phyloP scores from a whole-genome alignment of 2,113 vertebrate species.

The Cephalopholis sonnerati region DNA sequence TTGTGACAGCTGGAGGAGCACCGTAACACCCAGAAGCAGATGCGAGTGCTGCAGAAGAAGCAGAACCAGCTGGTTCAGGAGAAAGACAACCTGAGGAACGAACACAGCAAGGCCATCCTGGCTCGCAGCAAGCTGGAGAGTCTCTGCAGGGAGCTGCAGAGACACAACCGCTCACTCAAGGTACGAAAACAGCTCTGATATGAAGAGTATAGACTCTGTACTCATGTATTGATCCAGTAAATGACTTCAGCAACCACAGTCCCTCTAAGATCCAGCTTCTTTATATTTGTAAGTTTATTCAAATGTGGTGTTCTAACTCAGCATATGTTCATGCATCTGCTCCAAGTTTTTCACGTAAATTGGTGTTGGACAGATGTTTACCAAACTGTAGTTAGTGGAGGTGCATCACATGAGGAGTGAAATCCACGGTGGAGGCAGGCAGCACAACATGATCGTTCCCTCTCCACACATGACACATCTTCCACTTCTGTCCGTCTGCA shows the following conservation, averaged over 20 bases:
- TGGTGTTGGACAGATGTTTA: neutral
- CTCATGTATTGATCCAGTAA: neutral
- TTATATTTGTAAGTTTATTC: neutral
- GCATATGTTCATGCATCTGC: neutral
- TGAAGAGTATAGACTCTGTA: neutral
- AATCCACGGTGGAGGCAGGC: neutral
- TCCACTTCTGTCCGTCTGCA: slow-evolving; percentile 55
- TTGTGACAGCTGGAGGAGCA: slow-evolving; percentile 93
- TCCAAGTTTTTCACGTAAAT: neutral
- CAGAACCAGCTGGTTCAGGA: slow-evolving; percentile 96
- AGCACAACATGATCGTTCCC: neutral
- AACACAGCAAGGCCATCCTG: slow-evolving; percentile 97
- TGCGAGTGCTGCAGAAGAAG: slow-evolving; percentile 96
- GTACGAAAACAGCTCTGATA: slow-evolving; percentile 62
- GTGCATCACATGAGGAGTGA: neutral
- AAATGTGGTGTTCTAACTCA: neutral
- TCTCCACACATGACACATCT: no score
- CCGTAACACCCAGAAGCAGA: slow-evolving; percentile 95
- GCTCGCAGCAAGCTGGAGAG: slow-evolving; percentile 98
- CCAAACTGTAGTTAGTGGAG: neutral
- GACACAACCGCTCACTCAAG: slow-evolving; percentile 98
- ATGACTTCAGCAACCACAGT: neutral
- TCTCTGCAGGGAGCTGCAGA: slow-evolving; percentile 95
- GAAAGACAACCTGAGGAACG: slow-evolving; percentile 95
- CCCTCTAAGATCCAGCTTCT: neutral